Evolutionary conservation across 2,797 vertebrate genomes (phyloP).

Genomic region (Emys orbicularis): DNA sequence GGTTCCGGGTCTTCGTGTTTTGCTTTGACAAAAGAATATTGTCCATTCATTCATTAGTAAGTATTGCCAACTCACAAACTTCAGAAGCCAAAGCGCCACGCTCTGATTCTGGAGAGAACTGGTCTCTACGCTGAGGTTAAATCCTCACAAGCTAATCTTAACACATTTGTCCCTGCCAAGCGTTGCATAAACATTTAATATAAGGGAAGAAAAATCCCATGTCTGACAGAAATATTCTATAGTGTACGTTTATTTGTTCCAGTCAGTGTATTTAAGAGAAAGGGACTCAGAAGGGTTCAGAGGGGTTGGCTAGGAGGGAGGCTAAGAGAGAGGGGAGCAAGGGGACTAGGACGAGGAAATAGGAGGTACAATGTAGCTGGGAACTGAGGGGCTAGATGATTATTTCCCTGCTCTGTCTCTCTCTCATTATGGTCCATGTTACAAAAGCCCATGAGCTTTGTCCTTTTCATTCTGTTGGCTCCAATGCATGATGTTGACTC

Average conservation of each 20-base stretch:
- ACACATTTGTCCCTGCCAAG: not conserved
- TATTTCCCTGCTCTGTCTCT: not conserved
- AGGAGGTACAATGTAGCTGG: not conserved
- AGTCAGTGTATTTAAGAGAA: not conserved
- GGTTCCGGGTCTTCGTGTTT: no score
- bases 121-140: not conserved
- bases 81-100: not conserved
- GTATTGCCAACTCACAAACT: not conserved
- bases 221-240: not conserved
- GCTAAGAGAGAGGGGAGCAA: not conserved
- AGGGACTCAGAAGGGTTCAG: not conserved
- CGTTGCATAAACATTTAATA: not conserved
- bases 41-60: not conserved
- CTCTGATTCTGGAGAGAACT: not conserved
- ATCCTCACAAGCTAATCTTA: not conserved
- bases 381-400: not conserved
- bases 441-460: not conserved
- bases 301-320: not conserved
- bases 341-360: not conserved
- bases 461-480: not conserved
- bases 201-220: not conserved
- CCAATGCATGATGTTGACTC: not conserved
- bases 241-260: not conserved
- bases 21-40: no score
- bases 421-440: not conserved